phyloP scores from a whole-genome alignment of 2,888 invertebrate genomes.

The Erebia epiphron region DNA sequence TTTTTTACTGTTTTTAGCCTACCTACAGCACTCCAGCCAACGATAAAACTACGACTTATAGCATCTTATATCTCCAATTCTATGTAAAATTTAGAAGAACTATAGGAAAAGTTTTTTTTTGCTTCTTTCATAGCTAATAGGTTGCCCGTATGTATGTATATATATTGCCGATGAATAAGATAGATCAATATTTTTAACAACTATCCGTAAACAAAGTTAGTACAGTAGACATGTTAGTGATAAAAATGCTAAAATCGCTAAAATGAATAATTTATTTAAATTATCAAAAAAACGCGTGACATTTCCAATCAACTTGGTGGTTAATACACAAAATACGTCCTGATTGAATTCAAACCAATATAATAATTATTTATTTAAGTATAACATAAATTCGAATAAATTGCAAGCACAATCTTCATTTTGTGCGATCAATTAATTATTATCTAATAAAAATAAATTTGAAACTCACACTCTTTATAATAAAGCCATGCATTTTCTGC shows the following conservation, averaged over 20 bases:
- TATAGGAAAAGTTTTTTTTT: too few relatives aligned
- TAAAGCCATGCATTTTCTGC: conserved; percentile 18
- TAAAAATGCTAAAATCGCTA: conserved; percentile 30
- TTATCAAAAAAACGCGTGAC: conserved; percentile 33
- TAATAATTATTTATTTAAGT: conserved; percentile 26
- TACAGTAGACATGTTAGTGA: conserved; percentile 35
- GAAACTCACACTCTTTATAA: conserved; percentile 7
- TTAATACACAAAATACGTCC: conserved; percentile 19
- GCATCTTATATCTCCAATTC: too few relatives aligned
- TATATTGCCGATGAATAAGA: too few relatives aligned
- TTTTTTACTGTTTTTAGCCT: too few relatives aligned
- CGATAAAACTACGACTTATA: too few relatives aligned
- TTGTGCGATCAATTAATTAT: conserved; percentile 32
- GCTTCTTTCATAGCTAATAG: too few relatives aligned
- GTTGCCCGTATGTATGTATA: not conserved
- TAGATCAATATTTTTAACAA: not conserved
- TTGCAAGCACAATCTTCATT: conserved; percentile 34
- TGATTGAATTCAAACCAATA: conserved; percentile 23
- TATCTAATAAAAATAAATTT: conserved; percentile 34
- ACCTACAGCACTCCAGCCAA: too few relatives aligned
- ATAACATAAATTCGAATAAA: conserved; percentile 32
- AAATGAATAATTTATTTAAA: conserved; percentile 36
- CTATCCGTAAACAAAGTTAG: conserved; percentile 24
- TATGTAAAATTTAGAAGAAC: too few relatives aligned
- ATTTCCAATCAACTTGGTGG: conserved; percentile 4